These are phyloP conservation scores for Deroptyus accipitrinus DNA, from an alignment of 2,113 vertebrate genomes.

Conservation along the genomic window DNA sequence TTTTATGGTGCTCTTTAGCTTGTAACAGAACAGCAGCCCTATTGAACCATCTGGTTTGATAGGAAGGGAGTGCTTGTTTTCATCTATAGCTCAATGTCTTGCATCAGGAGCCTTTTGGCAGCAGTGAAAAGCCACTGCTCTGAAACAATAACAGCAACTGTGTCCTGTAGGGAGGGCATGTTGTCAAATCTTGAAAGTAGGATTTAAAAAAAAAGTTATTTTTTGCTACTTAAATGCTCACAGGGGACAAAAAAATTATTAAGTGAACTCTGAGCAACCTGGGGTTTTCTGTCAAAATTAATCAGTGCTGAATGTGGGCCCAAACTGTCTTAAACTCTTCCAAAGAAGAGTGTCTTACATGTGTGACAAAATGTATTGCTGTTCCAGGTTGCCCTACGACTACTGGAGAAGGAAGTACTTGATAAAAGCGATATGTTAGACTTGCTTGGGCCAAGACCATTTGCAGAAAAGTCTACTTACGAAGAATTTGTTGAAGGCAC, in stretches of 20 bases:
- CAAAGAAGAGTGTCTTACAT: neutral
- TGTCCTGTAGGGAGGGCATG: neutral
- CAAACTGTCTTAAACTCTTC: neutral
- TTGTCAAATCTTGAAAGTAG: neutral
- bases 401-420: conserved; percentile 94
- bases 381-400: conserved; percentile 88
- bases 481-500: conserved; percentile 98
- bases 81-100: neutral
- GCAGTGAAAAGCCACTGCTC: fast-evolving
- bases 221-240: neutral
- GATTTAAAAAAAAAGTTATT: neutral
- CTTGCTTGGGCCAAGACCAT: conserved; percentile 89
- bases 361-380: neutral
- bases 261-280: neutral
- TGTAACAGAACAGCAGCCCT: neutral
- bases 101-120: neutral
- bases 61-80: neutral
- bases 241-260: neutral
- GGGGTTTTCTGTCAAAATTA: neutral
- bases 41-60: neutral
- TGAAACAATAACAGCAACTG: neutral
- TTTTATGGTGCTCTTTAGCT: neutral
- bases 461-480: conserved; percentile 93
- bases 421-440: conserved; percentile 95
- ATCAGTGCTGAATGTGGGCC: neutral